Evolutionary conservation across 2,113 vertebrate genomes (phyloP).

Genomic region (Solenodon paradoxus): DNA sequence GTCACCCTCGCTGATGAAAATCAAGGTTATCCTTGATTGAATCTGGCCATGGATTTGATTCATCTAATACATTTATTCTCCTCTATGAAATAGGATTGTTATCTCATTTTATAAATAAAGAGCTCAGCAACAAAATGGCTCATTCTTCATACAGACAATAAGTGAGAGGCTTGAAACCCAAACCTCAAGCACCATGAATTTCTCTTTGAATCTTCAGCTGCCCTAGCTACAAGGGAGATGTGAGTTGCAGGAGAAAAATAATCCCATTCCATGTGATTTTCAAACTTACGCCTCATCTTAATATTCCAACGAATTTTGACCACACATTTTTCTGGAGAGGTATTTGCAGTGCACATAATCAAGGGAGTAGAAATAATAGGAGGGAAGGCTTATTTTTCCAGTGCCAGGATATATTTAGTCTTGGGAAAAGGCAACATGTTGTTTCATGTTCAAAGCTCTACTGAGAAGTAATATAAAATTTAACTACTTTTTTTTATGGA

Average conservation of each 20-base stretch:
- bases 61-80: neutral
- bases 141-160: neutral
- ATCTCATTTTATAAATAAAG: neutral
- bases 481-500: neutral
- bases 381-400: neutral
- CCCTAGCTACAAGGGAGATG: neutral
- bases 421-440: neutral
- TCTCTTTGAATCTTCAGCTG: neutral
- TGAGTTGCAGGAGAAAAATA: neutral
- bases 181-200: neutral
- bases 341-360: neutral
- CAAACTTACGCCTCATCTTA: neutral
- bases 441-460: neutral
- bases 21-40: neutral
- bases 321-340: neutral
- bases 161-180: neutral
- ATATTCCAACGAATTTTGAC: conserved; percentile 24
- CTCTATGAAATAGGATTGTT: neutral
- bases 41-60: neutral
- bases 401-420: neutral
- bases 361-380: neutral
- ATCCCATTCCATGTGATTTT: neutral
- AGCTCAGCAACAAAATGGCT: neutral
- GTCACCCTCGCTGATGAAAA: neutral
- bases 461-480: conserved; percentile 36